Evolutionary conservation across 2,888 invertebrate genomes (phyloP), one percentile per base, ranked within the genome.

Genomic region (Cosmia pyralina): DNA sequence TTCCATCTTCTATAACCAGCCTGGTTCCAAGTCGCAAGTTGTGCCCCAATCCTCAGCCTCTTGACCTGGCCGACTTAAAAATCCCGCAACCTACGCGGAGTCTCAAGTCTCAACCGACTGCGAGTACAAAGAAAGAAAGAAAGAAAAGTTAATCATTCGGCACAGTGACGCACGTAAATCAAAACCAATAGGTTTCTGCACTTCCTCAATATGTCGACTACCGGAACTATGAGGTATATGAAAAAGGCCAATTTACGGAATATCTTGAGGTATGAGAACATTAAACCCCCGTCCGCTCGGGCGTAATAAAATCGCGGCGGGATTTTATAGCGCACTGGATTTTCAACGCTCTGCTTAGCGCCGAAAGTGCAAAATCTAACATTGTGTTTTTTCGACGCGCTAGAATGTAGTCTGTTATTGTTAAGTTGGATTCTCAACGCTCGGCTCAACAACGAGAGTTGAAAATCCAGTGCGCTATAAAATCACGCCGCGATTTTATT

Each of bases 61-160:
- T 81, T 76, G 78, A 76, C 81, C 64, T 60, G 77, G 6, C 53
- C 34, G 81, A 75, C 64, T 50, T 78, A 52, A 68, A 64, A 64
- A 50, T 63, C 67, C 67, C 28, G 28, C 75, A 59, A 48, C 67
- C 75, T 63, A 71, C 44, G 8, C 50, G 38, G 44, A 17, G 38
- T 38, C 34, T 34, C 64, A 28, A 17, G 38, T 38, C 34, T 34
- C 64, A 28, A 44, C 22, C 48, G 17, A 67, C 41, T 13, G 15
- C 4, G n/a, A 46, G 17, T 41, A 22, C 46, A 41, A 28, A 41
- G 17, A 28, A 69, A n/a, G 22, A 28, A 69, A n/a, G 22, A 41
- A 44, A 11, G 6, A 11, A 28, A 28, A 38, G 38, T 38, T 38
- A 38, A 5, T 41, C 22, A 2, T 22, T 44, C 17, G 22, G 10